Evolutionary conservation across 2,888 invertebrate genomes (phyloP), one percentile per base, ranked within the genome.

Genomic region (Plebejus argus): DNA sequence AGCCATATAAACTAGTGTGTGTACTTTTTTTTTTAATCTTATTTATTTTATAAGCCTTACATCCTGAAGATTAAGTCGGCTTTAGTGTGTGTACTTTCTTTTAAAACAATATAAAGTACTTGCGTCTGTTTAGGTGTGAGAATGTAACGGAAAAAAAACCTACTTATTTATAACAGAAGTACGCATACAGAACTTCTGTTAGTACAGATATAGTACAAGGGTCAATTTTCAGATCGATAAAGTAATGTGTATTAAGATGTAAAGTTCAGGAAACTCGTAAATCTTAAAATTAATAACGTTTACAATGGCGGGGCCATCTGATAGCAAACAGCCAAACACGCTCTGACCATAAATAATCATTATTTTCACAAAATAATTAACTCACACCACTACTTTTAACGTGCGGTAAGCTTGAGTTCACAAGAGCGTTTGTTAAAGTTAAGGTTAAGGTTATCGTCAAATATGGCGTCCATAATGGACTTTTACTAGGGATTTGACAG

Each of bases 291-390:
- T n/a, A 39, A 20, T 45, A 20, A 20, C 5, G 39, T 72, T 72
- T 5, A 72, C n/a, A 72, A 72, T 12, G 15, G 45, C 39, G 45
- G 20, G 39, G 45, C 20, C 39, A 72, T 39, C 72, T 39, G 71
- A 71, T 66, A 66, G 28, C 15, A 72, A 45, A 72, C 39, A 72
- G 33, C 18, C 15, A 72, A 45, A 72, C 39, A 72, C 20, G 72
- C 72, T 72, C 20, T 5, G 72, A 72, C 45, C 72, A 45, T 72
- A 72, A 72, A 72, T 45, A 72, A 72, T 72, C 72, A 72, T 23
- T 39, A 45, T 39, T 72, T 72, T 72, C 23, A 20, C 28, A 33
- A 66, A 66, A 66, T 66, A 66, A 66, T 66, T 66, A 66, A 66
- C 66, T 66, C 15, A 66, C 66, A 33, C 15, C 66, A 6, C 15